A percentile compares a stretch with the other conserved stretches of the same genome.
phyloP scores from a whole-genome alignment of 2,113 vertebrate species.

The Odontesthes bonariensis region DNA sequence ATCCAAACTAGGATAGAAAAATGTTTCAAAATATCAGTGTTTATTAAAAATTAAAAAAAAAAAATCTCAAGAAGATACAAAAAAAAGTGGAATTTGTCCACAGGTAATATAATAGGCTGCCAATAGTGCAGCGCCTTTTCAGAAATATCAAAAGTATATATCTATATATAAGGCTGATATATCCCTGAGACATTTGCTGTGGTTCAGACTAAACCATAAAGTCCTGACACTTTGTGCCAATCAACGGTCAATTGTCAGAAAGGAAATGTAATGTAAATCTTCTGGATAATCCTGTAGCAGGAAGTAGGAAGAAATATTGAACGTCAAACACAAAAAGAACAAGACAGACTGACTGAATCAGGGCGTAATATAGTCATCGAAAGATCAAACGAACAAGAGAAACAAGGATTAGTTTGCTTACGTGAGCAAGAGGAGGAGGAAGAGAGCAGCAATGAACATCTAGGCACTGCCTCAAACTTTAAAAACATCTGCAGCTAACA shows the following conservation, averaged over 20 bases:
- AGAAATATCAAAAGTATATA: conserved; percentile 19
- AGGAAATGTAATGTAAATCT: conserved; percentile 18
- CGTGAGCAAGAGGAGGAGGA: conserved; percentile 17
- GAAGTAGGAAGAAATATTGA: conserved; percentile 15
- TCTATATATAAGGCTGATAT: conserved; percentile 4
- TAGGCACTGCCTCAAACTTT: conserved; percentile 41
- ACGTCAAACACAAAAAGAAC: conserved; percentile 15
- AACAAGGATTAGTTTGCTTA: conserved; percentile 16
- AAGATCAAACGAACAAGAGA: conserved; percentile 23
- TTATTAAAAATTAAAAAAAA: too few relatives aligned
- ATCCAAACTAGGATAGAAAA: too few relatives aligned
- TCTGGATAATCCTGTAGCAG: conserved; percentile 21
- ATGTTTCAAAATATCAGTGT: too few relatives aligned
- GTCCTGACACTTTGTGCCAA: conserved; percentile 27
- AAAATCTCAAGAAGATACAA: too few relatives aligned
- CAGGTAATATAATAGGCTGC: too few relatives aligned
- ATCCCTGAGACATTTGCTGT: conserved; percentile 24
- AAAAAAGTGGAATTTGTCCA: too few relatives aligned
- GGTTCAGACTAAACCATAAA: conserved; percentile 31
- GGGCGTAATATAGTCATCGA: background rate
- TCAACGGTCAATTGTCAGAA: conserved; percentile 9
- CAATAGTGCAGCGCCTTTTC: too few relatives aligned
- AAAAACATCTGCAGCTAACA: conserved; percentile 28
- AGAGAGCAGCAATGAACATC: conserved; percentile 13
- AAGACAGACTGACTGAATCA: conserved; percentile 18